Conservation (phyloP, 2,113 vertebrate species). For the Gavialis gangeticus region DNA sequence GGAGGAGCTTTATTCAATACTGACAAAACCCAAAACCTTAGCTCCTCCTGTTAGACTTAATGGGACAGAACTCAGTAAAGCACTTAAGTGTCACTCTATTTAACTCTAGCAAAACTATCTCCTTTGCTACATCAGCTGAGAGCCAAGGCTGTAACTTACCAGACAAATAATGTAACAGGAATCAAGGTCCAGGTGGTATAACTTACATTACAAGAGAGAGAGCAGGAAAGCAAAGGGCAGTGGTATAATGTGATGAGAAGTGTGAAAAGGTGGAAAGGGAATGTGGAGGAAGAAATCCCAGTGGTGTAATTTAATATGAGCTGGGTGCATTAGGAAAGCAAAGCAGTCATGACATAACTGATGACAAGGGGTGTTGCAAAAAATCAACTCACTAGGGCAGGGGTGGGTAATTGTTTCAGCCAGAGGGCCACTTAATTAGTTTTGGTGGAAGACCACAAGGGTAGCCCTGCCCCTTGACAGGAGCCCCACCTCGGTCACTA, state of each 20-base stretch:
- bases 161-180: not conserved
- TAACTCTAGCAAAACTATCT: no score
- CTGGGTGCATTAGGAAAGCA: not conserved
- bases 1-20: no score
- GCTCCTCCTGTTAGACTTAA: no score
- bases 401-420: no score
- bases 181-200: not conserved
- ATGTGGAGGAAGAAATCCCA: not conserved
- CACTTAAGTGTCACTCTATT: no score
- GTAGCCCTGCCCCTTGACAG: no score
- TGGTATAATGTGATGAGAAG: rapidly evolving
- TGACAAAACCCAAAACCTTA: not conserved
- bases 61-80: not conserved
- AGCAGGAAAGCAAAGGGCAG: not conserved
- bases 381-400: not conserved
- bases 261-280: not conserved
- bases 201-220: not conserved
- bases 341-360: not conserved
- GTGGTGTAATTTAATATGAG: not conserved
- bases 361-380: not conserved
- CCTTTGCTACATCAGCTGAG: not conserved
- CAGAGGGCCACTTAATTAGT: no score
- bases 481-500: no score
- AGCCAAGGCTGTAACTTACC: not conserved
- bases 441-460: no score